A percentile compares a stretch with the other conserved stretches of the same genome.
phyloP scores from a whole-genome alignment of 2,113 vertebrate genomes.

The Candoia aspera region DNA sequence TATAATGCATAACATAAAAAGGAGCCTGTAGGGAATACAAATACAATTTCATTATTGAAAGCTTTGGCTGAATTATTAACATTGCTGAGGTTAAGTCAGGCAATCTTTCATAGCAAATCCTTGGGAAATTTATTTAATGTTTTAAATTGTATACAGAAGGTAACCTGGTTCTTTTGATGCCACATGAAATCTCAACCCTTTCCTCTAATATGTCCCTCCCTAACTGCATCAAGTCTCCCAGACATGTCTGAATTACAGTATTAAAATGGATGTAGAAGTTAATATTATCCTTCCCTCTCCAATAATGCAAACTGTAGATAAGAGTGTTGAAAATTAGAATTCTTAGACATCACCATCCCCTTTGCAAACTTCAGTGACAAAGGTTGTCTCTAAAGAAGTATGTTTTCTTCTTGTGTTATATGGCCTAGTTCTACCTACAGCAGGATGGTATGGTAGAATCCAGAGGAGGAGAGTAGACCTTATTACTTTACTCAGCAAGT shows the following conservation, averaged over 20 bases:
- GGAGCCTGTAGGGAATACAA: conserved; percentile 10
- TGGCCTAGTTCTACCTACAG: background rate
- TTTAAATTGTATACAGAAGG: conserved; percentile 27
- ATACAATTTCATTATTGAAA: conserved; percentile 45
- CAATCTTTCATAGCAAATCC: conserved; percentile 43
- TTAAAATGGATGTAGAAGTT: background rate
- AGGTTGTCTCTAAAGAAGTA: background rate
- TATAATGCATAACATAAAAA: conserved; percentile 6
- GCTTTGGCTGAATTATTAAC: conserved; percentile 55
- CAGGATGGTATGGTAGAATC: background rate
- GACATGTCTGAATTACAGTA: background rate
- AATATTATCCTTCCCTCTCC: background rate
- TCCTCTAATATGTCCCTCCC: background rate
- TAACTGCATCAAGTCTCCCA: background rate
- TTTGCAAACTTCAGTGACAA: background rate
- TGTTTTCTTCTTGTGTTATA: background rate
- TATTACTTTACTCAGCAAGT: background rate
- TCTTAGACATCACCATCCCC: background rate
- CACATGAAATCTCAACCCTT: conserved; percentile 2
- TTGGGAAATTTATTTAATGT: conserved; percentile 33
- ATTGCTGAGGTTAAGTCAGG: conserved; percentile 42
- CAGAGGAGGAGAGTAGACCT: background rate
- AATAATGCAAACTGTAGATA: background rate
- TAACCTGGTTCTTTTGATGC: conserved; percentile 32
- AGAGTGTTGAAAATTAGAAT: background rate